Evolutionary conservation across 2,888 invertebrate genomes (phyloP), one percentile per base, ranked within the genome.

Genomic region (Lobophora halterata): DNA sequence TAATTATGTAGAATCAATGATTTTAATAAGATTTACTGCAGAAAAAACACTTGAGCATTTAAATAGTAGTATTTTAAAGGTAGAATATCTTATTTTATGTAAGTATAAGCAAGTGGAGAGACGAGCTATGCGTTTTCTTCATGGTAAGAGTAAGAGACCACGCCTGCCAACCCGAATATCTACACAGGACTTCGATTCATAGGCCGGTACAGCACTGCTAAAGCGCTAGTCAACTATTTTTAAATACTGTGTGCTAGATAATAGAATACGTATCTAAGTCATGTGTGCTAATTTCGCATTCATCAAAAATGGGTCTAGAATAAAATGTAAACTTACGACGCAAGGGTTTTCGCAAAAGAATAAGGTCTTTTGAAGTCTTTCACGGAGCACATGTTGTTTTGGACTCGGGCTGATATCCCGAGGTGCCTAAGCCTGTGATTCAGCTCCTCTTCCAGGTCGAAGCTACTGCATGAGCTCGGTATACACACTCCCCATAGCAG

Each of bases 401-500:
- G 77, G 0, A 88, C 80, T 37, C 60, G 69, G 2, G 79, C 82
- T 0, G 69, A 59, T 26, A 89, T 71, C 5, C 76, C 73, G 0
- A 85, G 64, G 9, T 60, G 64, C 0, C 64, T 47, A 5, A 89
- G 65, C 10, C 74, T 67, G 21, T 68, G 58, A 2, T 79, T 65
- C 14, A 89, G 55, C 31, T 83, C 83, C n/a, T 76, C 76, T 55
- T 88, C 86, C 17, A 90, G 64, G 56, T 90, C 90, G 21, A 65
- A 69, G 36, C 85, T 75, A 55, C 79, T 82, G 65, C 91, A 91
- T 0, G 88, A 82, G 34, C 82, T 79, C 1, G 91, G 90, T 11
- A 90, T 79, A 55, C 91, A 91, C 23, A 90, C 79, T 0, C 90
- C 91, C 90, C 90, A 90, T 9, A 88, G 63, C 3, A 90, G 59